Evolutionary conservation across 1,140 invertebrate species (phyloP).

Genomic region (Elymnias hypermnestra): DNA sequence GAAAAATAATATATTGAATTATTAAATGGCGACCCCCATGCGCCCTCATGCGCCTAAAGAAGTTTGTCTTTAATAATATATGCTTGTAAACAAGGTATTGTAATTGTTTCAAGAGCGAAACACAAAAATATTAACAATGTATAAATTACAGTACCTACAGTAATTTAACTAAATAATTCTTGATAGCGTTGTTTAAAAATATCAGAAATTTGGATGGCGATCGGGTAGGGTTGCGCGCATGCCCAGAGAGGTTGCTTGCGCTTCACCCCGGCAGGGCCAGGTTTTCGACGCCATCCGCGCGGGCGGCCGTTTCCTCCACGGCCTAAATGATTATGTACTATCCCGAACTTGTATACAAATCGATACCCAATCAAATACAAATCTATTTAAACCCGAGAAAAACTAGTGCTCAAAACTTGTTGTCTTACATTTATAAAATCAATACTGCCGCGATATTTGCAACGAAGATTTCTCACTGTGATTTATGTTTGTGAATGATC

Average conservation of each 20-base stretch:
- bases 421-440: constrained; percentile 14
- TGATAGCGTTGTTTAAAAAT: too few relatives aligned
- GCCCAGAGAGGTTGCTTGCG: constrained; percentile 44
- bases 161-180: too few relatives aligned
- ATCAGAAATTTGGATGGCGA: constrained; percentile 22
- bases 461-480: constrained; percentile 23
- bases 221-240: constrained; percentile 41
- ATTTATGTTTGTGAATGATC: constrained; percentile 47
- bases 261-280: constrained; percentile 36
- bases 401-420: constrained; percentile 29
- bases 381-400: constrained; percentile 22
- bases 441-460: constrained; percentile 9
- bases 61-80: too few relatives aligned
- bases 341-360: constrained; percentile 41
- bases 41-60: too few relatives aligned
- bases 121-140: too few relatives aligned
- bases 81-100: too few relatives aligned
- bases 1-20: too few relatives aligned
- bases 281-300: constrained; percentile 37
- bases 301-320: constrained; percentile 37
- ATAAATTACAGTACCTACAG: neutral
- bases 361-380: constrained; percentile 47
- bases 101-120: too few relatives aligned
- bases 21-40: too few relatives aligned
- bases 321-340: constrained; percentile 15